Evolutionary conservation across 2,797 vertebrate species (phyloP), one percentile per base, ranked within the genome.

Genomic region (Darevskia nairensis): DNA sequence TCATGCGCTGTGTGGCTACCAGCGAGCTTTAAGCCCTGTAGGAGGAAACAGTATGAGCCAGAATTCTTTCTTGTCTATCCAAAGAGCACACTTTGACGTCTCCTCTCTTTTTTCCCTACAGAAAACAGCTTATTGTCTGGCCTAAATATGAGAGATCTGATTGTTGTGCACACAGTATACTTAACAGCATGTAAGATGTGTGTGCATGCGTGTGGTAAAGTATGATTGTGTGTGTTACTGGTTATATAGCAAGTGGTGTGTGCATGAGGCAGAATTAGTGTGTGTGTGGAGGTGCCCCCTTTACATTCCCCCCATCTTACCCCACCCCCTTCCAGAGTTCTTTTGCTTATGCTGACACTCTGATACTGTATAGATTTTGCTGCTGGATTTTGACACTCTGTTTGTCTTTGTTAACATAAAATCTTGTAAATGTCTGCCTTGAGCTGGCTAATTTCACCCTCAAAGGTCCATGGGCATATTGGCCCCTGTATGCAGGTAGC

Each of bases 111-210:
- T 35, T 89, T 80, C 3, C 2, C 7, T 29, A 6, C 75, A 11
- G 84, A 66, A 82, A 82, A 46, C 6, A 74, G 55, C 39, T 75
- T n/a, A 41, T 41, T n/a, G 35, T 29, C 21, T 87, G 55, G 44
- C n/a, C 32, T 61, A 66, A 83, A 84, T 27, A 39, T 32, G 41
- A 83, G 61, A 39, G 39, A 80, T 17, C 39, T 55, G 25, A 39
- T 39, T 25, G n/a, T 23, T 7, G 25, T 89, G 86, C 0, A 8
- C 9, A 15, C 6, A 21, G 41, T 71, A 41, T 0, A 0, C 17
- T 64, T 80, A 10, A 61, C 23, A 35, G 41, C 17, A 61, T 32
- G 25, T 39, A 46, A 11, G 23, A 21, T 80, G 1, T 71, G 44
- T 80, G 46, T 74, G n/a, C 50, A 25, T 6, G 1, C 44, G 44